Evolutionary conservation across 2,888 invertebrate genomes (phyloP), one percentile per base, ranked within the genome.

Genomic region (Candidula unifasciata): DNA sequence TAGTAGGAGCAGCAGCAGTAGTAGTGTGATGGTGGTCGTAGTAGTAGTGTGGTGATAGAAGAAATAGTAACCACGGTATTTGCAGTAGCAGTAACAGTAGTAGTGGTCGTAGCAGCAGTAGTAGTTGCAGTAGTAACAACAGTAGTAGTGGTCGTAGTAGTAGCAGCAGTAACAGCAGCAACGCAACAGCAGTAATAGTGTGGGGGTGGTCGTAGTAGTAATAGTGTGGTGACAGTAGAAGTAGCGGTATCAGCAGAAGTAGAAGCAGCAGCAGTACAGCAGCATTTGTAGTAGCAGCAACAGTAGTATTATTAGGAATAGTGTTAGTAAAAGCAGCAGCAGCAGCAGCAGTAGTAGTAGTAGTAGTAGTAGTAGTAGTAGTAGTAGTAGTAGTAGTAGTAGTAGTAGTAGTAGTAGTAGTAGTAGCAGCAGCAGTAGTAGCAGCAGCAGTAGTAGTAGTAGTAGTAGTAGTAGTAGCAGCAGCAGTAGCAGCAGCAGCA

Each of bases 361-460:
- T 52, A 60, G 33, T 57, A 60, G 24, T 76, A 37, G 52, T 76
- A 76, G 52, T 76, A 76, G 52, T 76, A 76, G 52, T 76, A 37
- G 52, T 76, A 76, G 52, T 76, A 76, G 24, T 76, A 37, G 52
- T 76, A 76, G 52, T 76, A 76, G 52, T 76, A 60, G 60, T 60
- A 24, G 60, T 60, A 60, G 60, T 60, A 76, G 27, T 76, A 76
- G 52, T 76, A 37, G 52, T 76, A 52, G 52, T 76, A 76, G 52
- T 76, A 76, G 27, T 76, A 76, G 27, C 44, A 76, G 27, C 44
- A 76, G 52, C 44, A 76, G 52, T 76, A 76, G 52, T 76, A 76
- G 52, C 44, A 76, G 52, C 3, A 74, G 3, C 6, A 30, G 57
- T n/a, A n/a, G 33, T 69, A n/a, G 33, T 27, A 69, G 33, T 13